Percentiles rank a stretch among this genome's conserved stretches.
These are phyloP conservation scores for Acronicta alni DNA, from an alignment of 2,888 invertebrate species.

Conservation along the genomic window DNA sequence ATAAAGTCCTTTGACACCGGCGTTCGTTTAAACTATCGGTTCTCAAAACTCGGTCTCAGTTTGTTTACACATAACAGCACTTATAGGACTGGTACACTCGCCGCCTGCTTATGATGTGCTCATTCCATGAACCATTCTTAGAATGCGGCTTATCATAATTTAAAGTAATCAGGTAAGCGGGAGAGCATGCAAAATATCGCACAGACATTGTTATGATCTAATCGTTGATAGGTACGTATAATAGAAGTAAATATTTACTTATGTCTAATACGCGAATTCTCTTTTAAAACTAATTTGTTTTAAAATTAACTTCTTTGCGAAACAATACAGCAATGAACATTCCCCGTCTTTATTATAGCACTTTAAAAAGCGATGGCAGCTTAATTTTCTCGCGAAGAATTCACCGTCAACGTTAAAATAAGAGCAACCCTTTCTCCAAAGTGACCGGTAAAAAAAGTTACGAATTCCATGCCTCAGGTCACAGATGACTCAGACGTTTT, in stretches of 20 bases:
- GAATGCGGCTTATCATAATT: constrained; percentile 26
- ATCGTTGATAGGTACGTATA: not conserved
- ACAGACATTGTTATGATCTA: not conserved
- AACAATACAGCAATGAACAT: not conserved
- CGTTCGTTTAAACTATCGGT: constrained; percentile 61
- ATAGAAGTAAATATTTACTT: not conserved
- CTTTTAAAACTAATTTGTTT: too few species aligned
- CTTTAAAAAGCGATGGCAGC: constrained; percentile 12
- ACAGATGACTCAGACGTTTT: constrained; percentile 51
- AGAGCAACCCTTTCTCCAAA: constrained; percentile 47
- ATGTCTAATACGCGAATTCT: too few species aligned
- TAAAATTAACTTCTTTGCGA: not conserved
- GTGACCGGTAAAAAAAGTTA: constrained; percentile 45
- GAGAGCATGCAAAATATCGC: constrained; percentile 18
- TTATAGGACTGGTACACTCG: constrained; percentile 48
- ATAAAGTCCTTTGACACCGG: constrained; percentile 32
- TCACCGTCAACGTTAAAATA: constrained; percentile 22
- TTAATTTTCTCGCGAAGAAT: constrained; percentile 28
- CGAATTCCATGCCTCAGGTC: constrained; percentile 46
- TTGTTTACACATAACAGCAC: constrained; percentile 65
- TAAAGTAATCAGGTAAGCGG: constrained; percentile 33
- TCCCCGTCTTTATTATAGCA: constrained; percentile 1
- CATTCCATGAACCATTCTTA: constrained; percentile 36
- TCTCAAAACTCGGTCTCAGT: constrained; percentile 60
- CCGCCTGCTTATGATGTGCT: constrained; percentile 37